Percentiles rank a stretch among this genome's conserved stretches.
These are phyloP conservation scores for Drosophila parvula DNA, from an alignment of 1,140 invertebrate genomes.

Conservation along the genomic window DNA sequence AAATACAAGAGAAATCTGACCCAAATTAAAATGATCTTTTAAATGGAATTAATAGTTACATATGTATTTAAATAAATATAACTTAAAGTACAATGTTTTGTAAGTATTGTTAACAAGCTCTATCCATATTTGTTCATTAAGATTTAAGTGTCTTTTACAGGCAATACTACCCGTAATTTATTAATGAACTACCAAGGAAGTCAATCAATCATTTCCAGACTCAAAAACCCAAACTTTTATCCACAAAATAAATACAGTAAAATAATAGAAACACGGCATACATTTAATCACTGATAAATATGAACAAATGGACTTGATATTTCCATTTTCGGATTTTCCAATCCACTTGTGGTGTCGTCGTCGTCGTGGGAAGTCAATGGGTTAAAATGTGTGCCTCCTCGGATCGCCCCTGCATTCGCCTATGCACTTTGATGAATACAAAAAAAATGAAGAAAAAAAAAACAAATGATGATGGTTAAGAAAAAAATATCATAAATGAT, in stretches of 20 bases:
- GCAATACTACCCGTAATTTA: background rate
- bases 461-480: conserved; percentile 1
- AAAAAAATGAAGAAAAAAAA: background rate
- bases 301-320: conserved; percentile 8
- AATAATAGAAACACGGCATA: background rate
- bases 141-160: too few species aligned
- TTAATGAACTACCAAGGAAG: conserved; percentile 6
- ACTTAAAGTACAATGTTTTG: too few species aligned
- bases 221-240: background rate
- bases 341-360: background rate
- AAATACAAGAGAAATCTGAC: too few species aligned
- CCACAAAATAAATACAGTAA: background rate
- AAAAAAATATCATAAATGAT: conserved; percentile 29
- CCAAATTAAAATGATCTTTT: too few species aligned
- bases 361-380: conserved; percentile 38
- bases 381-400: conserved; percentile 18
- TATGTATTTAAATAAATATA: too few species aligned
- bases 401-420: conserved; percentile 18
- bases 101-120: too few species aligned
- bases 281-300: conserved; percentile 26
- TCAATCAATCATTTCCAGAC: background rate
- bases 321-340: conserved; percentile 31
- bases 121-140: too few species aligned
- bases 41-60: too few species aligned
- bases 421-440: conserved; percentile 31